Evolutionary conservation across 2,113 vertebrate species (phyloP).

Genomic region (Blennius ocellaris): DNA sequence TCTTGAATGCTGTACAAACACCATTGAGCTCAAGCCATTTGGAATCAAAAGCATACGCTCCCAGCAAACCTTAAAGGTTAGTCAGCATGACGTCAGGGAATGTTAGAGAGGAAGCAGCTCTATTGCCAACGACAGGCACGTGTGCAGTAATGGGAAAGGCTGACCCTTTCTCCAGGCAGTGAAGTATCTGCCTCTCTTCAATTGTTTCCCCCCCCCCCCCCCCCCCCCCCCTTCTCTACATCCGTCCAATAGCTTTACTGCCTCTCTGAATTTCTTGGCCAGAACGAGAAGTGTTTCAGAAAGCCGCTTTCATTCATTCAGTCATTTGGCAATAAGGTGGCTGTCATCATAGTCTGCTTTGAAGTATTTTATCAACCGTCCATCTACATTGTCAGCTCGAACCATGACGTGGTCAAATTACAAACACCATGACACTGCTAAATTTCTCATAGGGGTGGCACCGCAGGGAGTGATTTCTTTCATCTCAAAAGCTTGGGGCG

Average conservation of each 20-base stretch:
- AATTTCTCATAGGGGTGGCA: no score
- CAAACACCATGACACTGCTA: no score
- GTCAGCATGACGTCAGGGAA: slow-evolving; percentile 12
- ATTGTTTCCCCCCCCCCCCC: not conserved
- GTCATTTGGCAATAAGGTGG: no score
- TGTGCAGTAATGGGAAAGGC: slow-evolving; percentile 15
- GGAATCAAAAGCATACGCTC: slow-evolving; percentile 34
- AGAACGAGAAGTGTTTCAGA: no score
- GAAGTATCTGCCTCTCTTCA: not conserved
- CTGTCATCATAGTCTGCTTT: no score
- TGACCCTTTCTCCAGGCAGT: slow-evolving; percentile 18
- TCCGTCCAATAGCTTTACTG: slow-evolving; percentile 6
- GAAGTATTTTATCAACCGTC: no score
- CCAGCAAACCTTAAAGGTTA: slow-evolving; percentile 44
- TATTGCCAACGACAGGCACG: slow-evolving; percentile 7
- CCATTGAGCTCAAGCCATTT: not conserved
- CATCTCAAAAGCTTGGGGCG: no score
- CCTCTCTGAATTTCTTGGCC: slow-evolving; percentile 6
- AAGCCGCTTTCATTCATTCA: no score
- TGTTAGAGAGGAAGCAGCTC: slow-evolving; percentile 1
- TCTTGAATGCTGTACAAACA: no score
- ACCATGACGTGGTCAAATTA: no score
- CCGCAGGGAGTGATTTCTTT: no score
- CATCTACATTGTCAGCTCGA: no score
- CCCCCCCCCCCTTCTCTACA: not conserved